Evolutionary conservation across 2,113 vertebrate species (phyloP).

Genomic region (Gymnorhina tibicen): DNA sequence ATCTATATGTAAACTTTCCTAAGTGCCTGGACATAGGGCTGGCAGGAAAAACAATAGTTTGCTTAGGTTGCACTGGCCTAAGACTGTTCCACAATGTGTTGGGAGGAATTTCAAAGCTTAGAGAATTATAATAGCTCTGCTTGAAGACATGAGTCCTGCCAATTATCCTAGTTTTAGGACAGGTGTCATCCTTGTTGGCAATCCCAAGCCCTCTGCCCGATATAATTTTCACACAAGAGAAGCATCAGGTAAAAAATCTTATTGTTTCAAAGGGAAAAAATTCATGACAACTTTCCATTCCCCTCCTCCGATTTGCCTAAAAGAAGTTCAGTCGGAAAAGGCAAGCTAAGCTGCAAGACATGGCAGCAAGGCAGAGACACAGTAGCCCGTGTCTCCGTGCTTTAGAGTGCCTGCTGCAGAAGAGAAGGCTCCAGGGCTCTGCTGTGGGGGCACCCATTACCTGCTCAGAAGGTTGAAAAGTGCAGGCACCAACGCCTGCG

Average conservation of each 20-base stretch:
- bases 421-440: background rate
- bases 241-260: background rate
- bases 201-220: background rate
- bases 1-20: background rate
- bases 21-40: background rate
- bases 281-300: fast-evolving
- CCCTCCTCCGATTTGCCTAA: background rate
- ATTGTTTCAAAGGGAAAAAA: background rate
- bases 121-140: background rate
- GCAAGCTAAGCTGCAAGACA: background rate
- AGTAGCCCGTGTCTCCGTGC: fast-evolving
- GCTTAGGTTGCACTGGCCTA: background rate
- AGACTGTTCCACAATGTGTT: background rate
- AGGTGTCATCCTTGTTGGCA: background rate
- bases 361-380: background rate
- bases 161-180: background rate
- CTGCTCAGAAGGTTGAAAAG: conserved; percentile 89
- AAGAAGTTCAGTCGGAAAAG: background rate
- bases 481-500: conserved; percentile 80
- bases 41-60: background rate
- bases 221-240: background rate
- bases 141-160: background rate
- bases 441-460: conserved; percentile 51
- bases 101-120: background rate
- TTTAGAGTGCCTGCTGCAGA: background rate